Evolutionary conservation across 2,888 invertebrate species (phyloP).

Genomic region (Oxytorus armatus): DNA sequence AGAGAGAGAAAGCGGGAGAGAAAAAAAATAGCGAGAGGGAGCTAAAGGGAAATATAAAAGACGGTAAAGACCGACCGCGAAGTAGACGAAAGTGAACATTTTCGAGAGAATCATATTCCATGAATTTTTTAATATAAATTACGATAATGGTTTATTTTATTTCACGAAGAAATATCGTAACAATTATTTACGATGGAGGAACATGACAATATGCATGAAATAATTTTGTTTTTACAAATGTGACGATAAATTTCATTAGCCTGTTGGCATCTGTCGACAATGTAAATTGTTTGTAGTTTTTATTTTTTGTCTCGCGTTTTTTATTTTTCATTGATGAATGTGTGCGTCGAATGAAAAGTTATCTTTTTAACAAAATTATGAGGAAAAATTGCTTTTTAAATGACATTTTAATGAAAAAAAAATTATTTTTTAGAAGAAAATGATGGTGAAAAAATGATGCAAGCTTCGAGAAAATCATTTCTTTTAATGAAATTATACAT

Average conservation of each 20-base stretch:
- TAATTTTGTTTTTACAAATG: not conserved
- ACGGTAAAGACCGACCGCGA: constrained; percentile 38
- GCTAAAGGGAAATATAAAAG: not conserved
- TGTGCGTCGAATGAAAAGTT: no score
- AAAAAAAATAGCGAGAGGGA: not conserved
- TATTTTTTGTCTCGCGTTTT: not conserved
- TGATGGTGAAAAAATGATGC: no score
- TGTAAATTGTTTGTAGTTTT: not conserved
- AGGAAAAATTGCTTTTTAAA: no score
- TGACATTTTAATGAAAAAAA: no score
- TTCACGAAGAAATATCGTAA: not conserved
- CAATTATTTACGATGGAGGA: not conserved
- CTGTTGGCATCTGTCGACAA: not conserved
- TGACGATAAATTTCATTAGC: not conserved
- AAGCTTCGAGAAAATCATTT: no score
- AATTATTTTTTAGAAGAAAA: no score
- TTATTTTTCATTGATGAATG: no score
- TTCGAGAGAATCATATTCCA: constrained; percentile 7
- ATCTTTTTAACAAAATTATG: no score
- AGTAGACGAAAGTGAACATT: constrained; percentile 19
- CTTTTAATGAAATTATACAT: no score
- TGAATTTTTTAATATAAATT: constrained; percentile 19
- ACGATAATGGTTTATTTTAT: constrained; percentile 29
- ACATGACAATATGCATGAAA: constrained; percentile 8
- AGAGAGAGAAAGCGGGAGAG: constrained; percentile 17